Conservation (phyloP, 2,113 vertebrate genomes). For the Tapirus terrestris region DNA sequence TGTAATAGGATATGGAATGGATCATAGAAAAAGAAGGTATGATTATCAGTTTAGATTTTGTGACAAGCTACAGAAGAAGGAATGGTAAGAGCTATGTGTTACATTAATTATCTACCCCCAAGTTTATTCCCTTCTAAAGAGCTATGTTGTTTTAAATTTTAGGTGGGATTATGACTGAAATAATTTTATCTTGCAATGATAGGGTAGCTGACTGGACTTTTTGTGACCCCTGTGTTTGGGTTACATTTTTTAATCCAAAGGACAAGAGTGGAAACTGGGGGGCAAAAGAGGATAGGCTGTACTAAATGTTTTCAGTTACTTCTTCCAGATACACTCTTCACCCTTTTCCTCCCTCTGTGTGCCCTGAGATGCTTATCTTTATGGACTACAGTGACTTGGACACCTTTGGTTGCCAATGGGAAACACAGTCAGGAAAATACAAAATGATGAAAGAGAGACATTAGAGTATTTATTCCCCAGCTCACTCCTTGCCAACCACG, state of each 20-base stretch:
- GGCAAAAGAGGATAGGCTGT: background rate
- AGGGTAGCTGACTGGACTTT: background rate
- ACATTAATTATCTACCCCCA: background rate
- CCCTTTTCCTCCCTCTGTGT: background rate
- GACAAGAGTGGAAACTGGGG: background rate
- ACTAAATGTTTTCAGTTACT: background rate
- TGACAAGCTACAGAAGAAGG: background rate
- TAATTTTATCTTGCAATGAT: background rate
- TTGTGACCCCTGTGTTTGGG: background rate
- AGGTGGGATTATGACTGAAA: background rate
- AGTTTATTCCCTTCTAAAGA: background rate
- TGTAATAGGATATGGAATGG: background rate
- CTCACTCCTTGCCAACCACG: background rate
- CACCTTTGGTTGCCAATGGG: background rate
- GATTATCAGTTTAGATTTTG: background rate
- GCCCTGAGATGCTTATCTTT: background rate
- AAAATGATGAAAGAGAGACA: background rate
- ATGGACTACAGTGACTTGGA: accelerated
- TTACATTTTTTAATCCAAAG: background rate
- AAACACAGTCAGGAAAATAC: background rate
- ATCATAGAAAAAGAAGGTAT: background rate
- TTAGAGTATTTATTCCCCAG: background rate
- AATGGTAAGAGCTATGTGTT: background rate
- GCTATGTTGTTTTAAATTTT: background rate
- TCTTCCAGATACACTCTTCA: background rate